phyloP scores from a whole-genome alignment of 2,797 vertebrate genomes.

The Phylloscopus collybita region DNA sequence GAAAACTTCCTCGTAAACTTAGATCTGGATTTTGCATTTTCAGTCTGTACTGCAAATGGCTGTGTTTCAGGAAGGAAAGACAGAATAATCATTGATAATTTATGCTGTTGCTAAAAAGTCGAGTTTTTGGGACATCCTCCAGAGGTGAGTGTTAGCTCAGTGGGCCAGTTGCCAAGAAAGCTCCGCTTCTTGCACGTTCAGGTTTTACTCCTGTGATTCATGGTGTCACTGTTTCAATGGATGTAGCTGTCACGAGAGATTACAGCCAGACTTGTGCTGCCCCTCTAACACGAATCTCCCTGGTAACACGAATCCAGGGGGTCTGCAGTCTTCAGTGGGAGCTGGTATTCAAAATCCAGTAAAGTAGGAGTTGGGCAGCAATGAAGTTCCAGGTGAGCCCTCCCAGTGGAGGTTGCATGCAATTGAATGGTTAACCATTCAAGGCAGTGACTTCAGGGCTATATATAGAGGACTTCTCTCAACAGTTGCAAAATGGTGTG shows the following conservation, averaged over 20 bases:
- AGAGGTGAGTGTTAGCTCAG: neutral
- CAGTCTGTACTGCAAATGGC: neutral
- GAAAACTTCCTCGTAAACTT: neutral
- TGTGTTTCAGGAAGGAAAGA: neutral
- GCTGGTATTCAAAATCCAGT: neutral
- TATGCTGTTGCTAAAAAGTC: neutral
- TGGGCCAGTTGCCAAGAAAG: slow-evolving; percentile 16
- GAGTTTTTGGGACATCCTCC: slow-evolving; percentile 1
- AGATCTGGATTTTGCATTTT: neutral
- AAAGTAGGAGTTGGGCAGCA: neutral
- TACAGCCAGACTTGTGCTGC: neutral
- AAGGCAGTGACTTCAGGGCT: neutral
- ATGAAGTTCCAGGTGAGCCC: neutral
- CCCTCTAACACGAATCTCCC: neutral
- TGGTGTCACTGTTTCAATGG: neutral
- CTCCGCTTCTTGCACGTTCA: neutral
- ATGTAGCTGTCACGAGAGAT: neutral
- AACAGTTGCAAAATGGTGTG: neutral
- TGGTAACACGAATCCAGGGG: neutral
- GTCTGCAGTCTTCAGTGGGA: neutral
- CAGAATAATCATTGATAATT: neutral
- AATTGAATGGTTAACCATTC: neutral
- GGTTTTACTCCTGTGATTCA: neutral
- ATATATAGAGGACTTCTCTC: neutral
- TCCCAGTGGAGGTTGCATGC: neutral